phyloP scores from a whole-genome alignment of 2,888 invertebrate species.

The Pinctada fucata region DNA sequence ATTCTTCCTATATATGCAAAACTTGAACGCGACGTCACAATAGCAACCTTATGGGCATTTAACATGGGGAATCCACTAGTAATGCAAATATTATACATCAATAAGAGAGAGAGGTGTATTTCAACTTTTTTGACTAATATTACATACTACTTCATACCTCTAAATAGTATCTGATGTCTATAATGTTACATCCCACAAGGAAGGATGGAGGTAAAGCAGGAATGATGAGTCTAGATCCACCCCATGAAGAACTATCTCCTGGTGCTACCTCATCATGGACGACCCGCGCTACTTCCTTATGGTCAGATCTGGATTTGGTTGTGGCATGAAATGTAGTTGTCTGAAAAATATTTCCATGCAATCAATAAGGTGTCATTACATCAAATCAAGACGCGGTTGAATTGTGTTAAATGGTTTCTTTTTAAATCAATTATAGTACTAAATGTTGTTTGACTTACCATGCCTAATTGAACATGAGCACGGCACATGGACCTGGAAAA shows the following conservation, averaged over 20 bases:
- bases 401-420: background rate
- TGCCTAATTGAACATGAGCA: slow-evolving; percentile 8
- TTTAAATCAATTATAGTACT: too few species aligned
- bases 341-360: slow-evolving; percentile 30
- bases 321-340: slow-evolving; percentile 56
- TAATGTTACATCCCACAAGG: slow-evolving; percentile 93
- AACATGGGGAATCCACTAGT: too few species aligned
- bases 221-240: slow-evolving; percentile 91
- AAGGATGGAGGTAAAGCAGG: slow-evolving; percentile 97
- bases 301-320: slow-evolving; percentile 44
- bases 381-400: too few species aligned
- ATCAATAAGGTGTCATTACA: too few species aligned
- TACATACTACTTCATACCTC: slow-evolving; percentile 48
- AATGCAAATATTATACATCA: too few species aligned
- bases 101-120: too few species aligned
- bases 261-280: slow-evolving; percentile 89
- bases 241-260: slow-evolving; percentile 91
- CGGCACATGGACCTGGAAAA: slow-evolving; percentile 80
- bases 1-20: too few species aligned
- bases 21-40: too few species aligned
- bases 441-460: slow-evolving; percentile 10
- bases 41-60: too few species aligned
- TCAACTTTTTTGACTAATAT: too few species aligned
- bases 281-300: slow-evolving; percentile 78
- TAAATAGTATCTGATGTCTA: slow-evolving; percentile 87